A percentile compares a stretch with the other conserved stretches of the same genome.
Evolutionary conservation across 1,140 invertebrate species (phyloP).

Genomic region (Drosophila sp.): DNA sequence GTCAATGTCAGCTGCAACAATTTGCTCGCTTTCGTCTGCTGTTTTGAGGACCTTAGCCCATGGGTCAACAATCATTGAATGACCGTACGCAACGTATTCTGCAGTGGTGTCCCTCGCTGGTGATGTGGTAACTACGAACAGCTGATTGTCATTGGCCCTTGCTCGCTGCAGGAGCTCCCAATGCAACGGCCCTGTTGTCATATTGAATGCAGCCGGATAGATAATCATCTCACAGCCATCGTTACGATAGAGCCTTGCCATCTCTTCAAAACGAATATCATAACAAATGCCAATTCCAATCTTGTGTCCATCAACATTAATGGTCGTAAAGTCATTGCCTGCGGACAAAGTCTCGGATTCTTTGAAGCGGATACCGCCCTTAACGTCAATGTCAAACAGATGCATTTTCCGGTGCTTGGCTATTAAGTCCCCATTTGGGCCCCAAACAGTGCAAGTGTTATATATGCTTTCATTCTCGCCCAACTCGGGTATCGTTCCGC

Average conservation of each 20-base stretch:
- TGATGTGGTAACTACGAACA: conserved; percentile 90
- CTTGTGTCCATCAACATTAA: conserved; percentile 90
- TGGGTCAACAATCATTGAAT: conserved; percentile 93
- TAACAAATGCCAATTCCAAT: conserved; percentile 97
- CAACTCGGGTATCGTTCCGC: conserved; percentile 95
- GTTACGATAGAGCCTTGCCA: conserved; percentile 93
- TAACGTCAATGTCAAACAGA: conserved; percentile 97
- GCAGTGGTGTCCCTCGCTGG: conserved; percentile 90
- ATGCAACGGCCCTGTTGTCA: conserved; percentile 96
- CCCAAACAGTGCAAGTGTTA: conserved; percentile 97
- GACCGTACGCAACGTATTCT: conserved; percentile 95
- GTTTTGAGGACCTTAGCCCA: conserved; percentile 93
- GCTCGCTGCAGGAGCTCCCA: conserved; percentile 94
- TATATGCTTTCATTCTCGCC: conserved; percentile 88
- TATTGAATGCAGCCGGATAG: conserved; percentile 98
- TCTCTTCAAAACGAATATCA: conserved; percentile 95
- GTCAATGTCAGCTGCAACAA: conserved; percentile 92
- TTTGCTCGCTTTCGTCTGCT: conserved; percentile 89
- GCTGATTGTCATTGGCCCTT: conserved; percentile 94
- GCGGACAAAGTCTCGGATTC: conserved; percentile 94
- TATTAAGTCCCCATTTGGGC: conserved; percentile 90
- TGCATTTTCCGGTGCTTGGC: conserved; percentile 93
- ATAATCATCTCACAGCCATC: conserved; percentile 92
- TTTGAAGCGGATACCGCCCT: conserved; percentile 95
- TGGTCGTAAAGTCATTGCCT: conserved; percentile 91